These are phyloP conservation scores for Lithophane socia DNA, from an alignment of 2,888 invertebrate genomes.

Conservation along the genomic window DNA sequence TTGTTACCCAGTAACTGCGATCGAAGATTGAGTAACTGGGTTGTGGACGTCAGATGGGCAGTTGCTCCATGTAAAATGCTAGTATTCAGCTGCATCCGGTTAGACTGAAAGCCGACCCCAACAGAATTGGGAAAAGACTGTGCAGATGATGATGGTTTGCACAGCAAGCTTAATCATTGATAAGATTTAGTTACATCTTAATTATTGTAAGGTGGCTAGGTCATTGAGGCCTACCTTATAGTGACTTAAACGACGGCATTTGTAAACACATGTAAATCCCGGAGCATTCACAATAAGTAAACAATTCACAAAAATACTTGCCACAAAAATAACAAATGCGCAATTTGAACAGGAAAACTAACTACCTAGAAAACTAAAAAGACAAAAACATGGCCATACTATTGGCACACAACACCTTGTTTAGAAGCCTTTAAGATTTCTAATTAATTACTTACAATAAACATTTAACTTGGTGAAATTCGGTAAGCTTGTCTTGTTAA, in stretches of 20 bases:
- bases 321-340: background rate
- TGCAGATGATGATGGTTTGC: background rate
- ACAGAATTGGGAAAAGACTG: too few relatives aligned
- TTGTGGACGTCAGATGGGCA: too few relatives aligned
- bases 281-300: background rate
- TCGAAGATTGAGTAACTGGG: too few relatives aligned
- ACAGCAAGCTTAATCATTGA: background rate
- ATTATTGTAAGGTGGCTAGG: background rate
- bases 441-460: conserved; percentile 52
- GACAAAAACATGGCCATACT: conserved; percentile 4
- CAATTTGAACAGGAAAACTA: conserved; percentile 22
- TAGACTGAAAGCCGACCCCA: too few relatives aligned
- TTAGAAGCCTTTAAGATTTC: conserved; percentile 41
- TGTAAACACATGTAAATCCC: background rate
- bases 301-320: background rate
- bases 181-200: background rate
- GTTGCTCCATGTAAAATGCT: too few relatives aligned
- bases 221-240: background rate
- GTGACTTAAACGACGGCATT: background rate
- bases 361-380: conserved; percentile 6
- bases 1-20: too few relatives aligned
- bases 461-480: conserved; percentile 53
- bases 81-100: background rate
- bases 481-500: conserved; percentile 58
- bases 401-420: conserved; percentile 23